Base-by-base conservation (phyloP, 2,888 invertebrate species). In the Ichneumon xanthorius region DNA sequence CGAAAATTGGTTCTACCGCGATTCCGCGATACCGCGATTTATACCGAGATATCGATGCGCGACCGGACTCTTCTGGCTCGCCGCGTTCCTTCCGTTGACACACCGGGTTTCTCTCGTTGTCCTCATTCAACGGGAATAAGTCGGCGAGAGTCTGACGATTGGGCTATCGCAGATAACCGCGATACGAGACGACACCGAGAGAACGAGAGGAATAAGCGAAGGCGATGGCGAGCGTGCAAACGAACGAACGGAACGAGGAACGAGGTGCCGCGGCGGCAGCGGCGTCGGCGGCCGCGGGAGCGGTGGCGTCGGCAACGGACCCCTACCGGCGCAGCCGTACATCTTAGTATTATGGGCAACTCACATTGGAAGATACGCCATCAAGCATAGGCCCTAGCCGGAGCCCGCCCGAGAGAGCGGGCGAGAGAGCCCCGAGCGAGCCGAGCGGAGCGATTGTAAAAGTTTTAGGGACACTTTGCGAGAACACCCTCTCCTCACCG, bases 281-380 rank as follows among this genome's bases (percentile, higher is more conserved):
- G 82, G 80, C 87, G 85, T 82, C 80, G 84, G 82, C 81, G 87
- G 86, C 82, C 84, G 85, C 83, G 86, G 87, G 86, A 86, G 84
- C 87, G 88, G 86, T 86, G 88, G 89, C 89, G 91, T 90, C 92
- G 91, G 92, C 89, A 89, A 90, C 91, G 91, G 93, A 93, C 93
- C 93, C 94, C 93, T 93, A 93, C 95, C 94, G 95, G 95, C 95
- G 95, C 95, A 95, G 95, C 94, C 95, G 95, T 95, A 95, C 95
- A 95, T 94, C 94, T 95, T 95, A 95, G 95, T 95, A 95, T 95
- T 95, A 95, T 95, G 95, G 95, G 95, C 95, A 95, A 95, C 95
- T 95, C 95, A 95, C 95, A 95, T 95, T 95, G 95, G 95, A 95
- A 95, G 95, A 95, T 95, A 95, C 95, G 95, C 95, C 95, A 95